Conservation (phyloP, 37 sponge, comb jelly and placozoan genomes). For the Spongilla lacustris region DNA sequence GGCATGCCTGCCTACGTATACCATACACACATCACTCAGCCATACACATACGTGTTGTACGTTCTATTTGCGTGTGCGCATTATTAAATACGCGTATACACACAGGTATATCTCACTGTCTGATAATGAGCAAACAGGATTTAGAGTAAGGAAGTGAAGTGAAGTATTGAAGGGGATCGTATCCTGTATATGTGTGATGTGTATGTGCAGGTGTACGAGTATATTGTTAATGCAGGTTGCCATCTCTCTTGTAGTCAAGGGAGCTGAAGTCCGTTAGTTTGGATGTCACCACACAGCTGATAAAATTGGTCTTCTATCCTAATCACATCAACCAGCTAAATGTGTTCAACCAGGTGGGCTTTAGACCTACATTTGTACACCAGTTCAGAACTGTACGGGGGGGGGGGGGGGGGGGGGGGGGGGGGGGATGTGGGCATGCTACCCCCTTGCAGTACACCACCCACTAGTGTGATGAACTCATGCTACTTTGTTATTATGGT, state of each 20-base stretch:
- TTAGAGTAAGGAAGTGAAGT: slow-evolving; percentile 26
- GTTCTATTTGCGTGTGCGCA: background rate
- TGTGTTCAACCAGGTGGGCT: slow-evolving; percentile 81
- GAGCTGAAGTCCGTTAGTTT: slow-evolving; percentile 88
- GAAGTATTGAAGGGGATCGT: too few relatives aligned
- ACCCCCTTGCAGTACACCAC: too few relatives aligned
- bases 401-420: too few relatives aligned
- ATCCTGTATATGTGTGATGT: background rate
- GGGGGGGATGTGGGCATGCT: too few relatives aligned
- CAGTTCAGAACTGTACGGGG: too few relatives aligned
- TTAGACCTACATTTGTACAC: too few relatives aligned
- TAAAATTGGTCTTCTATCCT: slow-evolving; percentile 66
- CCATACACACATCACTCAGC: too few relatives aligned
- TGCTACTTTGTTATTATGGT: too few relatives aligned
- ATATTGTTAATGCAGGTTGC: background rate
- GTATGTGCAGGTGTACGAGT: background rate
- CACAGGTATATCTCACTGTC: slow-evolving; percentile 45
- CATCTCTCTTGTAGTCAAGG: slow-evolving; percentile 38
- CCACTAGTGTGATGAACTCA: too few relatives aligned
- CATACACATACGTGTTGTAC: too few relatives aligned
- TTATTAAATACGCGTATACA: background rate
- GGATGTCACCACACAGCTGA: slow-evolving; percentile 59
- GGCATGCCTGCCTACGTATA: too few relatives aligned
- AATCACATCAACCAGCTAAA: slow-evolving; percentile 89
- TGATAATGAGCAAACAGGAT: slow-evolving; percentile 57